Evolutionary conservation across 2,113 vertebrate species (phyloP), one percentile per base, ranked within the genome.

Genomic region (Benitochromis conjunctus): DNA sequence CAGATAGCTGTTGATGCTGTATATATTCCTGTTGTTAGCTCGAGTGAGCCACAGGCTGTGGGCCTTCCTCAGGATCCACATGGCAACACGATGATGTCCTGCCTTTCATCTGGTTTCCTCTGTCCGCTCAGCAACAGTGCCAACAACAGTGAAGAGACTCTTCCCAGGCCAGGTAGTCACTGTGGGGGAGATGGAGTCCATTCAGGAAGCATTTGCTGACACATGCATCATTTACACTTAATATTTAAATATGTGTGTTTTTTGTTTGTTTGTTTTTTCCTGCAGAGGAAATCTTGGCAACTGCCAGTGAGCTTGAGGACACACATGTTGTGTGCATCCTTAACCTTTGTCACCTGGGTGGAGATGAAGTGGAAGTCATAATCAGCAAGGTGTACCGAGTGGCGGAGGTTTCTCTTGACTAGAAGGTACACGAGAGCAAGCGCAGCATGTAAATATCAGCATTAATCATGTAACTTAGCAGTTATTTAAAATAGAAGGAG

Each of bases 341-440:
- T 89, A 97, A 98, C 88, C 83, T 98, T 64, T 98, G 97, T 94
- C 97, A 97, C 90, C 94, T 99, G 69, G 97, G 96, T 54, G 96
- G 94, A 79, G 92, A 97, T 79, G 93, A 95, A 60, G 92, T 97
- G 21, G 97, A 99, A 94, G 95, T 97, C 62, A 92, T 96, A 90
- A 94, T 99, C 89, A 97, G 94, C 89, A 98, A 97, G 94, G 93
- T 98, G 80, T 98, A 98, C 94, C 94, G 80, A 88, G 80, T 94
- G 71, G 91, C 95, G 1, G 94, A 93, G 3, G 60, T 93, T 78
- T 82, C 71, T 36, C 66, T 86, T 3, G 9, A 48, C 9, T 91
- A 92, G 55, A 26, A 64, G 3, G 14, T 5, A n/a, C 6, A 77
- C 3, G 5, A 43, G 46, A 29, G 4, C 7, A 13, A 34, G 11